Evolutionary conservation across 2,113 vertebrate species (phyloP).

Genomic region (Psilopsiagon aurifrons): DNA sequence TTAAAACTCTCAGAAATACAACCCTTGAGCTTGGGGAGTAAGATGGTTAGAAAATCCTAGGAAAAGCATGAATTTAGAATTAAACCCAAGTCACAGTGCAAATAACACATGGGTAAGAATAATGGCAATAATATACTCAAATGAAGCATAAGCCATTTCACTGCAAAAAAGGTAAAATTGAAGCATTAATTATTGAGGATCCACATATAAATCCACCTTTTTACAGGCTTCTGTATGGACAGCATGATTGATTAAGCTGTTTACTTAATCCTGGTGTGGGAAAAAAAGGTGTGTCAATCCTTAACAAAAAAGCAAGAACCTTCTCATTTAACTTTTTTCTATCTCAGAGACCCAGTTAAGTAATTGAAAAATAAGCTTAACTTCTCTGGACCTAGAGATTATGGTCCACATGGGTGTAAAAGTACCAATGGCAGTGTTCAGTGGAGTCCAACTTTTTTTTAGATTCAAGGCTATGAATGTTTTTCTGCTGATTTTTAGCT

Average conservation of each 20-base stretch:
- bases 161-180: constrained; percentile 1
- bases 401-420: neutral
- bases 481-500: neutral
- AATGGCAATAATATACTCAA: neutral
- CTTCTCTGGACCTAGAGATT: neutral
- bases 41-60: neutral
- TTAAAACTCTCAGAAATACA: constrained; percentile 13
- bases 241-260: neutral
- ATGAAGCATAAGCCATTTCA: neutral
- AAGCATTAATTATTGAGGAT: constrained; percentile 32
- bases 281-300: neutral
- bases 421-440: neutral
- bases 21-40: neutral
- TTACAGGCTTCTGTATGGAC: neutral
- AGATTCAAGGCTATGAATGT: neutral
- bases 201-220: neutral
- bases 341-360: neutral
- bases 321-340: neutral
- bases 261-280: neutral
- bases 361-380: neutral
- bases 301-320: neutral
- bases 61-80: neutral
- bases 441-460: neutral
- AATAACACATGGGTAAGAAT: neutral
- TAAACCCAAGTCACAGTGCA: neutral